phyloP scores from a whole-genome alignment of 2,797 vertebrate genomes.

The Enteromius fasciolatus region DNA sequence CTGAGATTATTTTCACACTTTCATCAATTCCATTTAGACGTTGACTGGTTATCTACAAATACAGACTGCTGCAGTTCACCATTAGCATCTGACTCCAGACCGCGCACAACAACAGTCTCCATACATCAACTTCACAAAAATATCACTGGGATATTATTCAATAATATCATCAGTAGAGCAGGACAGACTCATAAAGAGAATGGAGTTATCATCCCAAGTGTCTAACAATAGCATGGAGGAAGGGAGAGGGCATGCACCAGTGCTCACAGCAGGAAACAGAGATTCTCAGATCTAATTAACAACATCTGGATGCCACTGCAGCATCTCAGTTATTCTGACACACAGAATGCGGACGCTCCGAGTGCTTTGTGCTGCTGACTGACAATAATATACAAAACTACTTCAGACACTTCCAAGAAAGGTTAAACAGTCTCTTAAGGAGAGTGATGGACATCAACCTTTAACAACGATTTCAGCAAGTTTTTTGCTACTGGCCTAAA shows the following conservation, averaged over 20 bases:
- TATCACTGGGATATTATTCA: constrained; percentile 53
- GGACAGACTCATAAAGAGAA: constrained; percentile 57
- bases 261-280: constrained; percentile 61
- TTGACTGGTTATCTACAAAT: constrained; percentile 1
- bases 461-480: neutral
- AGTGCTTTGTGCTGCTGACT: constrained; percentile 12
- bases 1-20: neutral
- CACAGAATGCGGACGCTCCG: constrained; percentile 30
- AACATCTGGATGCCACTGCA: constrained; percentile 62
- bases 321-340: constrained; percentile 56
- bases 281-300: constrained; percentile 58
- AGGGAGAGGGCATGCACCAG: constrained; percentile 52
- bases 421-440: constrained; percentile 4
- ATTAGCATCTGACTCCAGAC: constrained; percentile 19
- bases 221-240: constrained; percentile 61
- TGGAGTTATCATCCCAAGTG: constrained; percentile 49
- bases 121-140: constrained; percentile 52
- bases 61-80: constrained; percentile 5
- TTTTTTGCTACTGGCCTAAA: neutral
- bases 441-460: neutral
- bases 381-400: constrained; percentile 11
- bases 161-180: constrained; percentile 51
- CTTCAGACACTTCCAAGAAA: neutral
- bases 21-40: neutral
- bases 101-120: constrained; percentile 25